These are phyloP conservation scores for Caranx melampygus DNA, from an alignment of 2,113 vertebrate genomes.

Conservation along the genomic window DNA sequence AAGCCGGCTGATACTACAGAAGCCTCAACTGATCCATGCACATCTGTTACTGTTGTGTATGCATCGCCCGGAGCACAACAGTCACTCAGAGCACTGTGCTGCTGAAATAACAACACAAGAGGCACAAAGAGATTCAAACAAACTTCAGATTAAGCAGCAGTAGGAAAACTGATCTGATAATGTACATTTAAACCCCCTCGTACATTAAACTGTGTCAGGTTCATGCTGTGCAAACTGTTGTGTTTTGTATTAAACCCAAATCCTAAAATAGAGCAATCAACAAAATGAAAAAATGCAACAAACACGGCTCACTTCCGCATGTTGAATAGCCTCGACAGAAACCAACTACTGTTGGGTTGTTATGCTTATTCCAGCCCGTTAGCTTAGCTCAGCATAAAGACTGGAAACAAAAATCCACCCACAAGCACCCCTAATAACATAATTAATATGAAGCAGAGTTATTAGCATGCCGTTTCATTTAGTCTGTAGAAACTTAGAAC, in stretches of 20 bases:
- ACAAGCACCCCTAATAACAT: no score
- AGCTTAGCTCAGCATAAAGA: not conserved
- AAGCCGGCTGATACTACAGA: constrained; percentile 44
- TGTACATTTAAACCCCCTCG: constrained; percentile 4
- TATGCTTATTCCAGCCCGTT: not conserved
- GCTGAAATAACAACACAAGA: constrained; percentile 8
- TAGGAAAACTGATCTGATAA: not conserved
- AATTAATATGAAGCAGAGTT: no score
- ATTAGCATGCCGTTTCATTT: no score
- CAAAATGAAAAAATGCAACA: no score
- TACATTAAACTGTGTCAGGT: not conserved
- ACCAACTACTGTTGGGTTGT: not conserved
- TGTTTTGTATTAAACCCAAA: not conserved
- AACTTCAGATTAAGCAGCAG: not conserved
- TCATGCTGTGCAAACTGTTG: not conserved
- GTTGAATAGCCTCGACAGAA: not conserved
- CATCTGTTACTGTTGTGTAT: constrained; percentile 54
- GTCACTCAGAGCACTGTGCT: not conserved
- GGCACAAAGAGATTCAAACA: not conserved
- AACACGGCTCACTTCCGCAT: no score
- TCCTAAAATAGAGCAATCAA: not conserved
- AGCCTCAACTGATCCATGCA: constrained; percentile 49
- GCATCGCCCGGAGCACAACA: constrained; percentile 24
- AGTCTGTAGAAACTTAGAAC: no score
- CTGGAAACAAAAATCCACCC: not conserved